A percentile compares a stretch with the other conserved stretches of the same genome.
Evolutionary conservation across 2,888 invertebrate species (phyloP).

Genomic region (Archips crataeganus): DNA sequence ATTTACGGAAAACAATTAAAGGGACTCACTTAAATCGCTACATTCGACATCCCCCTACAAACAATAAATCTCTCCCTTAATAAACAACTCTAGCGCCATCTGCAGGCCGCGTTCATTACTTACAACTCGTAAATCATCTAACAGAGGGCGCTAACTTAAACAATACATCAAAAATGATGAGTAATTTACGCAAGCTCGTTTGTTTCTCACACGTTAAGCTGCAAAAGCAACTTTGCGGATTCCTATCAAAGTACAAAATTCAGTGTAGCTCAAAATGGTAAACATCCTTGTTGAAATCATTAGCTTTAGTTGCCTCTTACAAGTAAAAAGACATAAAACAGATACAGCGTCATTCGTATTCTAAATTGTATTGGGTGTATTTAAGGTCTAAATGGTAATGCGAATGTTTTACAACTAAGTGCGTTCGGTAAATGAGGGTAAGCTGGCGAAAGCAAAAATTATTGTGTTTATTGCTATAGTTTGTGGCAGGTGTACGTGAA

Average conservation of each 20-base stretch:
- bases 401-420: background rate
- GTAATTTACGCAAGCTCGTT: slow-evolving; percentile 12
- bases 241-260: background rate
- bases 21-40: slow-evolving; percentile 29
- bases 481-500: slow-evolving; percentile 47
- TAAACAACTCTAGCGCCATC: slow-evolving; percentile 74
- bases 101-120: slow-evolving; percentile 73
- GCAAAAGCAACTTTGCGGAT: background rate
- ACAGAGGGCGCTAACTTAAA: slow-evolving; percentile 77
- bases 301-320: background rate
- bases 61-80: slow-evolving; percentile 67
- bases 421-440: slow-evolving; percentile 43
- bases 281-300: background rate
- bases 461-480: slow-evolving; percentile 71
- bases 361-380: background rate
- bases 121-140: slow-evolving; percentile 74
- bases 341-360: background rate
- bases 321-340: background rate
- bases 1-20: slow-evolving; percentile 35
- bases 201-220: background rate
- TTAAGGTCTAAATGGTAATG: background rate
- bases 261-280: background rate
- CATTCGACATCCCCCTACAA: slow-evolving; percentile 17
- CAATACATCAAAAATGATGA: slow-evolving; percentile 61
- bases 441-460: slow-evolving; percentile 57